Base-by-base conservation (phyloP, 2,888 invertebrate genomes). In the Coecobrya sp. region DNA sequence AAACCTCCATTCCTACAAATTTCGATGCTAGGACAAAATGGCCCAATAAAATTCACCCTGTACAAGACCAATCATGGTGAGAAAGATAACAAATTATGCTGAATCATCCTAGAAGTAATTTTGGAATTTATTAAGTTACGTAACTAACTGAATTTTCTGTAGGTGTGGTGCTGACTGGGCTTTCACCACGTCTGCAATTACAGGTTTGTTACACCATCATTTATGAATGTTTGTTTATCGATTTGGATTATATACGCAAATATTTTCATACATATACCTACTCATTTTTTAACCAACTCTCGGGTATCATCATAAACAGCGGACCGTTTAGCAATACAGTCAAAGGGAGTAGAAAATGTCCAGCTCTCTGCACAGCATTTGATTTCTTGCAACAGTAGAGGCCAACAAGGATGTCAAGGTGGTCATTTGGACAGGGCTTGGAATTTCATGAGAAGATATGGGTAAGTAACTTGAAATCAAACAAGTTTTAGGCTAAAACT, bases 361-460 rank as follows among this genome's bases (percentile, higher is more conserved):
- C 95, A 96, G 49, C 96, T 99, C 52, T 98, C 99, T 86, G 97
- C 98, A 0, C 99, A 99, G 95, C 97, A 98, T 93, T 96, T 99
- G 36, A 96, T 99, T 1, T 98, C 98, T 0, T 99, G 99, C 95
- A 98, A 98, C 95, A 96, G 96, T 82, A 96, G 97, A 92, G 97
- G 97, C 65, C 98, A 98, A 95, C 96, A 96, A 93, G 98, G 98
- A 36, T 99, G 99, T 95, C 96, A 96, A 52, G 99, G 99, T 0
- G 99, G 99, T 0, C 97, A 98, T 95, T 96, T 99, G 94, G 99
- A 99, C 95, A 96, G 97, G 87, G 99, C 99, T 0, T 99, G 99
- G 99, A 97, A 97, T 96, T 99, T 97, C 96, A 96, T 98, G 91
- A 96, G 97, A 93, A 97, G 97, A 95, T 97, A 97, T 88, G 97